Evolutionary conservation across 2,797 vertebrate genomes (phyloP), one percentile per base, ranked within the genome.

Genomic region (Halcyon leucocephala): DNA sequence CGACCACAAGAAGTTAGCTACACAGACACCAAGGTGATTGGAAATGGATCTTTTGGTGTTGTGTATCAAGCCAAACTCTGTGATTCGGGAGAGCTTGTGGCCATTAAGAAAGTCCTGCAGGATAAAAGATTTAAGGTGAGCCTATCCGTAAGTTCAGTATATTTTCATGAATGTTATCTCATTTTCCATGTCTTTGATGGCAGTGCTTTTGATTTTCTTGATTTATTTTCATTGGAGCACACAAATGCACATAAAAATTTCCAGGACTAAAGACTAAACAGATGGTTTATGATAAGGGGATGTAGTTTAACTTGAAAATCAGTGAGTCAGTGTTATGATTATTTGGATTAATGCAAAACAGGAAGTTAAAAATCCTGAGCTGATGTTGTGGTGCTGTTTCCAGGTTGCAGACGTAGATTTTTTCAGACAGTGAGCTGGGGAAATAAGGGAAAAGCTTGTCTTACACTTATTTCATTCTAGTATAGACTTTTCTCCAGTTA

Each of bases 101-200:
- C 99, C 96, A 99, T 99, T 97, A 99, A 99, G 97, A 99, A 99
- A 98, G 99, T 99, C 93, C 98, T 99, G 85, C 99, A 99, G 97
- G 99, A 99, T 98, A 99, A 99, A 97, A 98, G 99, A 98, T 99
- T 99, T 98, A 99, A 99, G 99, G 99, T 99, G 98, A 99, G 98
- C 54, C 35, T 78, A 4, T 86, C 42, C 29, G 1, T 72, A 85
- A 81, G 12, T 91, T 89, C 21, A 21, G 29, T 81, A 15, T 80
- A 29, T 82, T 89, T 86, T 83, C 8, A 5, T 73, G 10, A 52
- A 49, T 62, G 24, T 87, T 90, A 10, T 6, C 44, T 87, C 4
- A 9, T 89, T 85, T 94, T 90, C n/a, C 6, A 3, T 58, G 48
- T 77, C 39, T 93, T 81, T 70, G 51, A 44, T 87, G n/a, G 25